phyloP scores from a whole-genome alignment of 2,113 vertebrate genomes.

The Brachyhypopomus gauderio region DNA sequence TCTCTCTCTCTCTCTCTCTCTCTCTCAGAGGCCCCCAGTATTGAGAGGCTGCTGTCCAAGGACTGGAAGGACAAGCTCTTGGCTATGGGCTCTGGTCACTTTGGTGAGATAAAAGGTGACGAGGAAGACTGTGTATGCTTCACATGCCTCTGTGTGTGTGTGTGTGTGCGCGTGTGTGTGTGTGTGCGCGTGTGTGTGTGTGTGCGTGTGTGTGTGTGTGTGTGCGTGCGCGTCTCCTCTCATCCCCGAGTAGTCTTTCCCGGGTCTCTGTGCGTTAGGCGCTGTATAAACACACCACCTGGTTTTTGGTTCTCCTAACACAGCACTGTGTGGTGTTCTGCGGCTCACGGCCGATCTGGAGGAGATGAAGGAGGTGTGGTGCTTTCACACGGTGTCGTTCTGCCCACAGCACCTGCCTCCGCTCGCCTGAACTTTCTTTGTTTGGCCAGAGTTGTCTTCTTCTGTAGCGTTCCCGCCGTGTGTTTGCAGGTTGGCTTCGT shows the following conservation, averaged over 20 bases:
- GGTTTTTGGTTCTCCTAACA: slow-evolving; percentile 32
- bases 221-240: neutral
- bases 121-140: slow-evolving; percentile 16
- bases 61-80: slow-evolving; percentile 99
- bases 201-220: slow-evolving; percentile 20
- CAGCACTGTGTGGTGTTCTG: neutral
- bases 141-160: neutral
- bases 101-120: slow-evolving; percentile 98
- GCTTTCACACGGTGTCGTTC: neutral
- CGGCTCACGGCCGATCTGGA: neutral
- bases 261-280: slow-evolving; percentile 32
- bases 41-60: slow-evolving; percentile 98
- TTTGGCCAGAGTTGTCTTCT: slow-evolving; percentile 3
- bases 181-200: neutral
- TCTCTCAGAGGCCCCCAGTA: slow-evolving; percentile 93
- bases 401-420: slow-evolving; percentile 24
- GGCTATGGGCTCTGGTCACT: slow-evolving; percentile 98
- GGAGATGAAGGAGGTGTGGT: neutral
- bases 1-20: slow-evolving; percentile 41
- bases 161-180: neutral
- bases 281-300: slow-evolving; percentile 30
- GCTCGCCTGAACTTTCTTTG: slow-evolving; percentile 12
- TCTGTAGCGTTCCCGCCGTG: neutral
- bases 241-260: neutral
- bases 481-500: neutral